phyloP scores from a whole-genome alignment of 2,888 invertebrate genomes.

The Heliconius hortense region DNA sequence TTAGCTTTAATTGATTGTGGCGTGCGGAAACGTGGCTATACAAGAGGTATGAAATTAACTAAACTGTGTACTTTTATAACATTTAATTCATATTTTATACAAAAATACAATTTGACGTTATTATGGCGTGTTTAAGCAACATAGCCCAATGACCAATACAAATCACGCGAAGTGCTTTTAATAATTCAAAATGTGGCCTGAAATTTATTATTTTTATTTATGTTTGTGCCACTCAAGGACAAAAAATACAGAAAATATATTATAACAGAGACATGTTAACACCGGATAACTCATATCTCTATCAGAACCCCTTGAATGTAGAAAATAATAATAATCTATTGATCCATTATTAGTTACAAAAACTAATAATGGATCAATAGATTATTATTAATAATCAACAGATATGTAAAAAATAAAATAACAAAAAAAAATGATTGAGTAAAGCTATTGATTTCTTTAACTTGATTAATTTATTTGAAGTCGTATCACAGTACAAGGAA shows the following conservation, averaged over 20 bases:
- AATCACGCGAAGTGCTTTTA: constrained; percentile 6
- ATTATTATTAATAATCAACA: not conserved
- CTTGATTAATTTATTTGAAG: not conserved
- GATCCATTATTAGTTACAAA: too few relatives aligned
- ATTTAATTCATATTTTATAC: not conserved
- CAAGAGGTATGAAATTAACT: not conserved
- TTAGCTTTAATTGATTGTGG: not conserved
- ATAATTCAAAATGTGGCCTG: not conserved
- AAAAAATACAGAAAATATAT: too few relatives aligned
- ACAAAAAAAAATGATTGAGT: too few relatives aligned
- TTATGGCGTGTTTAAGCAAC: not conserved
- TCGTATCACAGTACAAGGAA: not conserved
- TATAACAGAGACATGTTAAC: too few relatives aligned
- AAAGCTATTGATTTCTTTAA: not conserved
- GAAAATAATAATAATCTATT: too few relatives aligned
- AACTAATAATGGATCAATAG: too few relatives aligned
- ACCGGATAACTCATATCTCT: too few relatives aligned
- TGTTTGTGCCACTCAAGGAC: too few relatives aligned
- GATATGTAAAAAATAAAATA: not conserved
- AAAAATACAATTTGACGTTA: not conserved
- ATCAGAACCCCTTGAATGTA: too few relatives aligned
- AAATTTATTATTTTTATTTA: too few relatives aligned
- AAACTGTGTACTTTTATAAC: not conserved
- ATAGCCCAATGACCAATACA: not conserved
- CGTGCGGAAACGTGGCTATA: not conserved